Evolutionary conservation across 2,888 invertebrate species (phyloP), one percentile per base, ranked within the genome.

Genomic region (Apotomis betuletana): DNA sequence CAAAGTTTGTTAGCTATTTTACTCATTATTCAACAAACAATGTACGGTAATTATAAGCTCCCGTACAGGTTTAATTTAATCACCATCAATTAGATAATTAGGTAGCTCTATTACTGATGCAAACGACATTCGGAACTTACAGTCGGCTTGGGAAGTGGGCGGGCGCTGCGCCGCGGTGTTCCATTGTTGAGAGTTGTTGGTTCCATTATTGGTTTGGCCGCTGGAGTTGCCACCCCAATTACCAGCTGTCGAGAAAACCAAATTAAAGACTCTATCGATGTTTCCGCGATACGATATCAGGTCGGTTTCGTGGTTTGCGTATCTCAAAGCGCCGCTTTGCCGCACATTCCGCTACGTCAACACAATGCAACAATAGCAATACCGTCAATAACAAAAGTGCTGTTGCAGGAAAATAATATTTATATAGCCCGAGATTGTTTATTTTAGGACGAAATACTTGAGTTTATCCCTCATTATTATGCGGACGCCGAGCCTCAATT

Each of bases 131-230:
- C 58, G 83, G 79, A 81, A 89, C 90, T 87, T 86, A 94, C 94
- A 87, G 85, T 94, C 94, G 71, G 93, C 89, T 86, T 94, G 93
- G 76, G 94, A 92, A 83, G 91, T 88, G 75, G 94, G 94, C 78
- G 94, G 94, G 74, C 94, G 89, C 80, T 94, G 94, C 77, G 88
- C 89, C 77, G 89, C 83, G 80, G 85, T 93, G 83, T 90, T 91
- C 94, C 94, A 94, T 85, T 93, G 93, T 85, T 92, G 91, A 87
- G 90, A 88, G 90, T 89, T 91, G 87, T 89, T 90, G 77, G 91
- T 83, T 78, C 88, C 88, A 83, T 87, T 91, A 86, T 89, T 91
- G 74, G 90, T 83, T 85, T 90, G 91, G 80, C 89, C 90, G 81
- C 89, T 87, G 78, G 90, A 88, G 84, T 87, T 90, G 79, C 89